These are phyloP conservation scores for Automeris io DNA, from an alignment of 2,888 invertebrate species.

Conservation along the genomic window DNA sequence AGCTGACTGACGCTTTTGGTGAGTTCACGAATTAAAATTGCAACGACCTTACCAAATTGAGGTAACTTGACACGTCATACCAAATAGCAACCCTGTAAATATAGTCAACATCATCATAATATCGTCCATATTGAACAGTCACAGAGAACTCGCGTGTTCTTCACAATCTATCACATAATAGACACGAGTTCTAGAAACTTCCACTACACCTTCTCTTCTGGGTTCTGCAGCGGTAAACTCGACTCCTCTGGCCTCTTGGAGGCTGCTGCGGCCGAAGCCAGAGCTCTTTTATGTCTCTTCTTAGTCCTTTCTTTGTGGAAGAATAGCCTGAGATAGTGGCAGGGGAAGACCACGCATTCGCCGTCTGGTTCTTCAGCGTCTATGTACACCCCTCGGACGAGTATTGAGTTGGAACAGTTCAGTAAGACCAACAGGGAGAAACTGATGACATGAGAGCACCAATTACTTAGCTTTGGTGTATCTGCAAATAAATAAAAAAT, in stretches of 20 bases:
- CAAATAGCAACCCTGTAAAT: not conserved
- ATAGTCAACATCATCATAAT: not conserved
- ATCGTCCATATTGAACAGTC: not conserved
- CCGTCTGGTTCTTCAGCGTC: conserved; percentile 91
- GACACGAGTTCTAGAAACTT: not conserved
- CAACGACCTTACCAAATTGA: too few species aligned
- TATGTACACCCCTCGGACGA: conserved; percentile 91
- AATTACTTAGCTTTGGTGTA: conserved; percentile 84
- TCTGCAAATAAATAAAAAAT: conserved; percentile 65
- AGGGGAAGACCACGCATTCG: conserved; percentile 89
- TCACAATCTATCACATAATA: too few species aligned
- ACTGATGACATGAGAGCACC: conserved; percentile 87
- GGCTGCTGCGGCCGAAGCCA: conserved; percentile 46
- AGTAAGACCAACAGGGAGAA: conserved; percentile 85
- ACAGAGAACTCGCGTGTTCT: not conserved
- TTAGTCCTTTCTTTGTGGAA: conserved; percentile 82
- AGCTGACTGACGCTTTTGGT: too few species aligned
- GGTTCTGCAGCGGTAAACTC: conserved; percentile 52
- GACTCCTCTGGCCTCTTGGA: conserved; percentile 52
- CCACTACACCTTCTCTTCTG: conserved; percentile 60
- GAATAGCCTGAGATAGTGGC: conserved; percentile 87
- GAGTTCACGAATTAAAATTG: too few species aligned
- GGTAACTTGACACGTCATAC: not conserved
- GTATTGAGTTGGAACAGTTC: conserved; percentile 90
- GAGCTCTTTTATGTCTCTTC: conserved; percentile 66